Conservation (phyloP, 92 coral and sea anemone species). For the Umimayanthus chanpuru region DNA sequence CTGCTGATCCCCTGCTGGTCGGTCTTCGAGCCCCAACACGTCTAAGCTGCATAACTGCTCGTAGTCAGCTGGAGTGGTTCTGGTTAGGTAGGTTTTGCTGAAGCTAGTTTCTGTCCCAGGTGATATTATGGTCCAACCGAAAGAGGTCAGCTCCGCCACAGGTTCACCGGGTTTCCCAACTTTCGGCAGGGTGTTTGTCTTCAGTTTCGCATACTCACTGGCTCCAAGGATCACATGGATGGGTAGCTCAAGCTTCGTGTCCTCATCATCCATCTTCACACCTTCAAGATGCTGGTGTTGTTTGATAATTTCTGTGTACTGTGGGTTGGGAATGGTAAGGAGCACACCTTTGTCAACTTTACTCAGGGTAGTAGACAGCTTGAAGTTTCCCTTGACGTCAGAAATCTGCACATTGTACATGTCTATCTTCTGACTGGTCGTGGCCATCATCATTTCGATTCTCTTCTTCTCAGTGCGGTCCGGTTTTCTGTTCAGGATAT, state of each 20-base stretch:
- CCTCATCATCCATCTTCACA: constrained; percentile 47
- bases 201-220: constrained; percentile 64
- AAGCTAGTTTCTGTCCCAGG: constrained; percentile 54
- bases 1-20: constrained; percentile 56
- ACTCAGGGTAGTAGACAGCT: constrained; percentile 53
- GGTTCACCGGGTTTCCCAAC: constrained; percentile 61
- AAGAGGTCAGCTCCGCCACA: constrained; percentile 56
- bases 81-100: constrained; percentile 41
- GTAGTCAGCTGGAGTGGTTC: constrained; percentile 55
- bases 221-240: constrained; percentile 71
- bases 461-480: constrained; percentile 42
- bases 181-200: constrained; percentile 56
- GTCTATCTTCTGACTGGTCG: constrained; percentile 57
- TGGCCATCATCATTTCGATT: constrained; percentile 68
- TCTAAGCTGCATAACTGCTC: constrained; percentile 59
- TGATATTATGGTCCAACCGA: constrained; percentile 66
- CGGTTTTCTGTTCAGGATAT: no score
- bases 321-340: constrained; percentile 54
- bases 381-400: constrained; percentile 44
- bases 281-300: constrained; percentile 51
- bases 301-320: constrained; percentile 53
- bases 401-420: constrained; percentile 43
- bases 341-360: constrained; percentile 65
- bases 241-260: constrained; percentile 48
- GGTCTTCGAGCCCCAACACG: constrained; percentile 64